phyloP scores from a whole-genome alignment of 2,888 invertebrate species.

The Calameuta pallipes region DNA sequence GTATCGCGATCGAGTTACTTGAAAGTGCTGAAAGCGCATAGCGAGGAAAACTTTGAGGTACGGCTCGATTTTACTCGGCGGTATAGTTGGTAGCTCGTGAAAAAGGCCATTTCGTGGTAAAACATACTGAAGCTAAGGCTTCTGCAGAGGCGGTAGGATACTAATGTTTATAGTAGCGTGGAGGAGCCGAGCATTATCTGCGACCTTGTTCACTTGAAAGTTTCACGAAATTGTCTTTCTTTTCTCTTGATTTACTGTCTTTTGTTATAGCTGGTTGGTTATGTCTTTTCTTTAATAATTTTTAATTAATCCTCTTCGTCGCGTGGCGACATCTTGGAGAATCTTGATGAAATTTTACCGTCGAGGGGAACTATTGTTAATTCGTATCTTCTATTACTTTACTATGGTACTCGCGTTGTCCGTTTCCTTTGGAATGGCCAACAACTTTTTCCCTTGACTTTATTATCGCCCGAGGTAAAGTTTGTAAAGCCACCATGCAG shows the following conservation, averaged over 20 bases:
- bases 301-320: neutral
- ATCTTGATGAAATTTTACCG: neutral
- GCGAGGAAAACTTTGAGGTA: neutral
- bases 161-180: neutral
- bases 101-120: neutral
- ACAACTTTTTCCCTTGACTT: conserved; percentile 20
- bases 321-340: neutral
- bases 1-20: conserved; percentile 27
- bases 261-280: neutral
- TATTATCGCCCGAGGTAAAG: neutral
- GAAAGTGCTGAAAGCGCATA: conserved; percentile 23
- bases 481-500: conserved; percentile 8
- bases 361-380: neutral
- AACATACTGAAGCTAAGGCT: neutral
- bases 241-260: neutral
- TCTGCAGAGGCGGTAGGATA: neutral
- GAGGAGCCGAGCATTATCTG: neutral
- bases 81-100: neutral
- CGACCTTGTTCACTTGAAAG: neutral
- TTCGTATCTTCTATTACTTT: neutral
- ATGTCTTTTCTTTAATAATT: neutral
- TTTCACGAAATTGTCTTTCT: neutral
- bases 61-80: neutral
- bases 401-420: neutral
- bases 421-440: conserved; percentile 9